Evolutionary conservation across 1,140 invertebrate species (phyloP).

Genomic region (Diplogasteroides magnus): DNA sequence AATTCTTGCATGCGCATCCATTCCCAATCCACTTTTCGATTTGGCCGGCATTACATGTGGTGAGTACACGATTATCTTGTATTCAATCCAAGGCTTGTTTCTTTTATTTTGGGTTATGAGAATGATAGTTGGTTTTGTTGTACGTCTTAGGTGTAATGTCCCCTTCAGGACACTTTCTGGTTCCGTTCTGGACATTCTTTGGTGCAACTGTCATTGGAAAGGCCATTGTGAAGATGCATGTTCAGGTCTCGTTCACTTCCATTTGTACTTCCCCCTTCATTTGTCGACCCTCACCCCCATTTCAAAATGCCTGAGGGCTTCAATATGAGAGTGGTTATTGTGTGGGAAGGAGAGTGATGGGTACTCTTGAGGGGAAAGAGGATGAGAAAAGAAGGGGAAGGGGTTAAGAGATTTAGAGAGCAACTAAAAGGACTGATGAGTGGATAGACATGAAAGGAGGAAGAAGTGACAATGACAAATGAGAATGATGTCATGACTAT

Average conservation of each 20-base stretch:
- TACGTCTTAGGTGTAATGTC: neutral
- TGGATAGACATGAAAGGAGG: no score
- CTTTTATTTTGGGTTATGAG: neutral
- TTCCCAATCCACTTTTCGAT: conserved; percentile 97
- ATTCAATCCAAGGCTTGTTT: neutral
- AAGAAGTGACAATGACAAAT: no score
- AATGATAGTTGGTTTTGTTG: neutral
- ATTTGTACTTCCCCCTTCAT: no score
- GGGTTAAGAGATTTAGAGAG: no score
- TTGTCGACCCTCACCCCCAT: no score
- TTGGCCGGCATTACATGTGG: conserved; percentile 96
- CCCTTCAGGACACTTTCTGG: conserved; percentile 89
- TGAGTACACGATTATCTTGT: conserved; percentile 75
- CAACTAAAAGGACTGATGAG: no score
- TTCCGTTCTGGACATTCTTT: conserved; percentile 99
- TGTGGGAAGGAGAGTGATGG: no score
- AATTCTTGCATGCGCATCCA: conserved; percentile 91
- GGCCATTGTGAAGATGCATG: conserved; percentile 97
- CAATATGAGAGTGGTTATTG: no score
- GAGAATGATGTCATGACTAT: no score
- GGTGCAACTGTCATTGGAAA: conserved; percentile 94
- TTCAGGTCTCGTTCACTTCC: conserved; percentile 76
- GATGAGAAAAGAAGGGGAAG: no score
- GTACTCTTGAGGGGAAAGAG: no score
- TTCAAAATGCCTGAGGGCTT: no score